phyloP scores from a whole-genome alignment of 2,888 invertebrate genomes.

The Acronicta leporina region DNA sequence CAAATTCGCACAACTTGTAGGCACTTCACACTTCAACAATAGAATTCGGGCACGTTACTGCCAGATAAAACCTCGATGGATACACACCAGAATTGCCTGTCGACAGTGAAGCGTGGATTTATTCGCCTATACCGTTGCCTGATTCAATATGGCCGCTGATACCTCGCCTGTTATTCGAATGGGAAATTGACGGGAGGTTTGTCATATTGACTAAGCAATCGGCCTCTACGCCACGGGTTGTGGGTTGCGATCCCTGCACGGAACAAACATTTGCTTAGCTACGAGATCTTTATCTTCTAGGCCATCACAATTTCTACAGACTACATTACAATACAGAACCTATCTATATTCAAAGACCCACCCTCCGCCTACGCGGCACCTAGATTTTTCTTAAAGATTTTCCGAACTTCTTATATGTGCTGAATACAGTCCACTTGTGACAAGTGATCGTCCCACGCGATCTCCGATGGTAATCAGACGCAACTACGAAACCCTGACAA shows the following conservation, averaged over 20 bases:
- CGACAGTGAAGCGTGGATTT: slow-evolving; percentile 9
- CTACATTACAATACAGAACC: background rate
- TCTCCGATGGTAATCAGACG: slow-evolving; percentile 34
- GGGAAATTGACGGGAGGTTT: background rate
- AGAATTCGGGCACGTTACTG: slow-evolving; percentile 1
- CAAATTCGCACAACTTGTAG: no score
- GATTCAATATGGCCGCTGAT: slow-evolving; percentile 20
- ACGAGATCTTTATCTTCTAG: no score
- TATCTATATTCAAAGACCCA: background rate
- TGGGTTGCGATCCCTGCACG: no score
- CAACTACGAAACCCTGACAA: slow-evolving; percentile 8
- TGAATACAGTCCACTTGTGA: slow-evolving; percentile 16
- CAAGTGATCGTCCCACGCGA: slow-evolving; percentile 29
- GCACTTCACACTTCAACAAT: background rate
- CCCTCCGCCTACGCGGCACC: background rate
- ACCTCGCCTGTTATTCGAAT: slow-evolving; percentile 1
- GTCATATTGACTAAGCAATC: no score
- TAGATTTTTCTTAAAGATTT: background rate
- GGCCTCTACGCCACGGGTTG: no score
- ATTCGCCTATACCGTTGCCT: slow-evolving; percentile 7
- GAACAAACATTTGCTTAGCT: no score
- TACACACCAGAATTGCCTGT: slow-evolving; percentile 17
- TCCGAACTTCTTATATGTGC: background rate
- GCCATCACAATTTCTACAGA: no score
- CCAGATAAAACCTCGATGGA: slow-evolving; percentile 6